Conservation (phyloP, 2,113 vertebrate genomes). For the Garra rufa region DNA sequence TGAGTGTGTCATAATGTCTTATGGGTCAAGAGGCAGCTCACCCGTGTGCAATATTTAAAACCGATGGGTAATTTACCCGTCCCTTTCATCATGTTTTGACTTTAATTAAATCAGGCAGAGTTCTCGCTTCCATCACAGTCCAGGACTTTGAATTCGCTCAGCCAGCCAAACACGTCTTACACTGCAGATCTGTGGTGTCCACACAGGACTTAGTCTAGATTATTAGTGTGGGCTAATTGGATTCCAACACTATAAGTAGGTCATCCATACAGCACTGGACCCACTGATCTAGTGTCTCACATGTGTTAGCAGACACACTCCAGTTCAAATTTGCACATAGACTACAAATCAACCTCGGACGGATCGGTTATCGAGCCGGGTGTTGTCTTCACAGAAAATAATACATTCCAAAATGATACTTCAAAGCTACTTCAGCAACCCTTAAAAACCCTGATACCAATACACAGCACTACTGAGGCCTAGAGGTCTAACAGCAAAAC, state of each 20-base stretch:
- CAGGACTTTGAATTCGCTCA: constrained; percentile 2
- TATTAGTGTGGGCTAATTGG: constrained; percentile 55
- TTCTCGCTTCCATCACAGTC: constrained; percentile 18
- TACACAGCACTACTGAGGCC: constrained; percentile 39
- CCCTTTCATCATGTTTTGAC: constrained; percentile 32
- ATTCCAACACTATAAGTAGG: constrained; percentile 56
- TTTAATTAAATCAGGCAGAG: constrained; percentile 22
- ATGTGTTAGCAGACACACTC: not conserved
- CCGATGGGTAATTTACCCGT: constrained; percentile 29
- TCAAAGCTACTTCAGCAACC: not conserved
- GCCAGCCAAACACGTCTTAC: constrained; percentile 29
- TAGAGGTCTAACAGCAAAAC: constrained; percentile 53
- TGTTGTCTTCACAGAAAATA: not conserved
- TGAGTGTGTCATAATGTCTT: constrained; percentile 27
- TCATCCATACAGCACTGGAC: constrained; percentile 42
- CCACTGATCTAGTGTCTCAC: constrained; percentile 45
- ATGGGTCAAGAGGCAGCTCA: constrained; percentile 18
- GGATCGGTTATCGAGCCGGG: not conserved
- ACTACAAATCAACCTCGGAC: not conserved
- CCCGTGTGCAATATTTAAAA: constrained; percentile 30
- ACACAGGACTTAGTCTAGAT: constrained; percentile 33
- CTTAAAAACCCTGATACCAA: not conserved
- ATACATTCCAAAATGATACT: not conserved
- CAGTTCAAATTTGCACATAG: not conserved
- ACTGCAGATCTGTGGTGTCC: constrained; percentile 34